phyloP scores from a whole-genome alignment of 2,888 invertebrate species.

The Tenthredo amoena region DNA sequence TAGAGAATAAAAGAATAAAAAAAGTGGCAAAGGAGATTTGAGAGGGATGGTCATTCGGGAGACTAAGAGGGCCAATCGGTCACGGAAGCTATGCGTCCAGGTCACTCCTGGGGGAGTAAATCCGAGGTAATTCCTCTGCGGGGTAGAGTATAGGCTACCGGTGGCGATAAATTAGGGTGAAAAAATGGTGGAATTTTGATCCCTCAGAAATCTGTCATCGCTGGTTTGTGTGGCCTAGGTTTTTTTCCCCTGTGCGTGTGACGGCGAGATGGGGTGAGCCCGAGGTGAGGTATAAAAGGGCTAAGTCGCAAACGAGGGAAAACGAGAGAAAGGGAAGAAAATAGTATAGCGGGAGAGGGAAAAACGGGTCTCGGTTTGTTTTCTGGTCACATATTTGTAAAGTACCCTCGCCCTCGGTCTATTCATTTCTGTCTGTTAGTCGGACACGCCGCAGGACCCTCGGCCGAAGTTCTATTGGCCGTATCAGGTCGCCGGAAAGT shows the following conservation, averaged over 20 bases:
- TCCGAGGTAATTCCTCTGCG: constrained; percentile 45
- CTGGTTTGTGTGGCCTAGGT: constrained; percentile 2
- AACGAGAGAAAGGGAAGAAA: constrained; percentile 45
- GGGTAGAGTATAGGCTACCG: constrained; percentile 17
- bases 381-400: constrained; percentile 76
- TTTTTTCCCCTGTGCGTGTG: background rate
- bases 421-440: constrained; percentile 72
- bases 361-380: constrained; percentile 66
- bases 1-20: background rate
- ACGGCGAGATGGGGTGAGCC: background rate
- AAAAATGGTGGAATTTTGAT: constrained; percentile 56
- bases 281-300: background rate
- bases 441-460: constrained; percentile 47
- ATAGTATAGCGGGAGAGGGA: constrained; percentile 42
- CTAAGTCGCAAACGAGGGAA: constrained; percentile 55
- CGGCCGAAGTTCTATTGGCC: constrained; percentile 46
- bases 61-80: constrained; percentile 50
- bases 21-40: background rate
- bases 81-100: constrained; percentile 36
- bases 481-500: constrained; percentile 1
- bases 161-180: constrained; percentile 52
- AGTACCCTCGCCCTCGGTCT: constrained; percentile 71
- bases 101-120: constrained; percentile 51
- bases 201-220: constrained; percentile 55
- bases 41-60: constrained; percentile 21